Evolutionary conservation across 2,888 invertebrate genomes (phyloP).

Genomic region (Emesis furor): DNA sequence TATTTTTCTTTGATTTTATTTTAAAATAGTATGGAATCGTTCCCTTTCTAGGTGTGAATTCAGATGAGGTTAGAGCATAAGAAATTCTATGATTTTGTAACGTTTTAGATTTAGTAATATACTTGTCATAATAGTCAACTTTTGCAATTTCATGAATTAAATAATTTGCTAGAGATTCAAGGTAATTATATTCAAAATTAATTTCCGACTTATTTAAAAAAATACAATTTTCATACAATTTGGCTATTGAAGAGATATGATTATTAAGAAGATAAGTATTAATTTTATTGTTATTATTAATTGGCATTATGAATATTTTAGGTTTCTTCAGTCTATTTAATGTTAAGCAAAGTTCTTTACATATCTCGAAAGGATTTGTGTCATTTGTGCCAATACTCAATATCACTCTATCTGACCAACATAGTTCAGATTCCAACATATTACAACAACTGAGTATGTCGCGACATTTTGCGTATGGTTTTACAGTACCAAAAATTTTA

Average conservation of each 20-base stretch:
- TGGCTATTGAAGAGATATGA: background rate
- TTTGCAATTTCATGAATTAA: background rate
- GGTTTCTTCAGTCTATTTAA: background rate
- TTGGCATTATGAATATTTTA: background rate
- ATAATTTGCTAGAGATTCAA: background rate
- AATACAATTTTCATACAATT: background rate
- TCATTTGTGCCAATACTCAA: background rate
- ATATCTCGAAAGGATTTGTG: background rate
- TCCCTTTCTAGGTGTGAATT: background rate
- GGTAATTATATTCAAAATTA: background rate
- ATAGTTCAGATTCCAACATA: background rate
- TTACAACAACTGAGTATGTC: background rate
- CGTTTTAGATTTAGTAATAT: background rate
- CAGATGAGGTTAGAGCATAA: too few relatives aligned
- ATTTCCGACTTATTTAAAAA: background rate
- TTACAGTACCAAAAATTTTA: background rate
- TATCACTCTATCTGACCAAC: background rate
- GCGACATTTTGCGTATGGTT: background rate
- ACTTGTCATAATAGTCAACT: background rate
- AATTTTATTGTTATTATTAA: background rate
- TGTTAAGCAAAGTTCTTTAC: background rate
- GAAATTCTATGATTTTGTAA: background rate
- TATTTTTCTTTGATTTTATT: background rate
- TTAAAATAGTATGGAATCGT: background rate
- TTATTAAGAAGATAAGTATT: background rate